Percentiles rank a stretch among this genome's conserved stretches.
phyloP scores from a whole-genome alignment of 1,140 invertebrate genomes.

The Aricia agestis region DNA sequence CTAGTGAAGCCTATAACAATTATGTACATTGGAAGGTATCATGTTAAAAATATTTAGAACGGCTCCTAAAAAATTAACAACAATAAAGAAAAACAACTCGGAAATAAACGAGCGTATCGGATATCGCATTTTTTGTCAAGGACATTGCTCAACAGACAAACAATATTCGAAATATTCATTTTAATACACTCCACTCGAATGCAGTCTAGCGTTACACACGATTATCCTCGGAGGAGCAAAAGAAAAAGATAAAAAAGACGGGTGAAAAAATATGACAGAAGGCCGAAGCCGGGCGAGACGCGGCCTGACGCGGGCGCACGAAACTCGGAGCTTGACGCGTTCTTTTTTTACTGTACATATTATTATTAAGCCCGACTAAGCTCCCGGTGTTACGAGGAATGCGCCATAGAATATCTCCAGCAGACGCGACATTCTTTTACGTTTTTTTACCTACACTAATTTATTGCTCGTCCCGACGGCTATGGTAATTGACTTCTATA shows the following conservation, averaged over 20 bases:
- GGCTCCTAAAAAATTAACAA: neutral
- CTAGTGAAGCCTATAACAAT: too few species aligned
- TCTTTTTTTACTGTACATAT: constrained; percentile 71
- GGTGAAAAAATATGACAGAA: constrained; percentile 59
- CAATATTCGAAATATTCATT: constrained; percentile 37
- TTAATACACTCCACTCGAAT: constrained; percentile 49
- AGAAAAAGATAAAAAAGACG: constrained; percentile 43
- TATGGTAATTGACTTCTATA: constrained; percentile 35
- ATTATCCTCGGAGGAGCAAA: constrained; percentile 48
- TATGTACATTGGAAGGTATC: too few species aligned
- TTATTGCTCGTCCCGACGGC: constrained; percentile 30
- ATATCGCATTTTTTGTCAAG: constrained; percentile 4
- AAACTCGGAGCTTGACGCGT: constrained; percentile 54
- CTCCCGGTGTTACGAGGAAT: constrained; percentile 75
- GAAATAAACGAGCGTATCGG: constrained; percentile 24
- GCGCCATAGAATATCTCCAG: constrained; percentile 50
- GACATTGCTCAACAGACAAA: constrained; percentile 2
- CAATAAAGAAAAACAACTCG: neutral
- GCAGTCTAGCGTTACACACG: constrained; percentile 65
- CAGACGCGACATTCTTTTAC: constrained; percentile 46
- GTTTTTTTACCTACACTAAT: constrained; percentile 26
- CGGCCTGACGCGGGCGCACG: constrained; percentile 45
- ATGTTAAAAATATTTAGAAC: neutral
- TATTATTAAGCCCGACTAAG: constrained; percentile 66
- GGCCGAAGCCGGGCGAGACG: constrained; percentile 42